phyloP scores from a whole-genome alignment of 2,113 vertebrate species.

The Naja naja region DNA sequence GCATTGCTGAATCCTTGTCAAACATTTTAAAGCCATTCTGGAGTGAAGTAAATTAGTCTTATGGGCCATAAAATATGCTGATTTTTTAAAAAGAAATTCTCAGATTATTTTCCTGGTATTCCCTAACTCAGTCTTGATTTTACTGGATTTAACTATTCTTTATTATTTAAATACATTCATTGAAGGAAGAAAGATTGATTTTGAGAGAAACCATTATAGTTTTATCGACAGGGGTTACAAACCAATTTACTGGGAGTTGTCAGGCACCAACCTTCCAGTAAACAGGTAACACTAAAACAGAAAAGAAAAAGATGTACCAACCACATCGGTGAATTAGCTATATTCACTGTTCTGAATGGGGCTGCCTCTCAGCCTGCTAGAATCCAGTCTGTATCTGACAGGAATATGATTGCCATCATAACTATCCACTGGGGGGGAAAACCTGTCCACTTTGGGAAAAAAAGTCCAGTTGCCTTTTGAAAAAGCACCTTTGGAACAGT shows the following conservation, averaged over 20 bases:
- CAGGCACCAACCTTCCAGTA: background rate
- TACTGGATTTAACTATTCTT: background rate
- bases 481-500: background rate
- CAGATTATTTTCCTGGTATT: background rate
- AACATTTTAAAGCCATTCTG: background rate
- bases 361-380: background rate
- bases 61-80: background rate
- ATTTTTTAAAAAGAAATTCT: background rate
- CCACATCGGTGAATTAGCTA: background rate
- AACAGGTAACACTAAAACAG: background rate
- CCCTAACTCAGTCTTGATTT: background rate
- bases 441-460: too few species aligned
- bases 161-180: background rate
- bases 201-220: background rate
- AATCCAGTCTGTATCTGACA: background rate
- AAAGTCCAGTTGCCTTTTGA: too few species aligned
- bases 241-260: background rate
- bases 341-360: background rate
- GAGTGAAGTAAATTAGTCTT: background rate
- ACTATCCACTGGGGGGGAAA: background rate
- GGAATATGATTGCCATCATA: background rate
- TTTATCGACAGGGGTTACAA: background rate
- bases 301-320: background rate
- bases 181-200: background rate
- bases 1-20: background rate